A percentile compares a stretch with the other conserved stretches of the same genome.
phyloP scores from a whole-genome alignment of 92 coral and sea anemone genomes.

The Epizoanthus fatuus region DNA sequence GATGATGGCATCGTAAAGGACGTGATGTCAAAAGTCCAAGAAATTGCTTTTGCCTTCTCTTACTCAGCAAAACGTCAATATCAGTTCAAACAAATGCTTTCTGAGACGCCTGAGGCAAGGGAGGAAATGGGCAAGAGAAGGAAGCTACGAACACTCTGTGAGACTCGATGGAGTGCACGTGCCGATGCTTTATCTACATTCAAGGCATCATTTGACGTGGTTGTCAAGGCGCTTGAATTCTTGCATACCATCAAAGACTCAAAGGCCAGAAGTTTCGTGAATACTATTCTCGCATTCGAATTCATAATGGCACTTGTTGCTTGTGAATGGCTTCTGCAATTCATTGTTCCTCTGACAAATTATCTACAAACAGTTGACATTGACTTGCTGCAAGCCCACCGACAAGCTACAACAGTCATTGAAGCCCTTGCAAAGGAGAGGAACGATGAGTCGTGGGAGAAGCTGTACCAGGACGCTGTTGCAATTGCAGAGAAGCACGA shows the following conservation, averaged over 20 bases:
- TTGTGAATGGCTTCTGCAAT: conserved; percentile 37
- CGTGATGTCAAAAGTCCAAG: conserved; percentile 38
- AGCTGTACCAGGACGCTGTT: conserved; percentile 36
- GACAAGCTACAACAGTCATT: conserved; percentile 22
- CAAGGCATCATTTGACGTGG: conserved; percentile 37
- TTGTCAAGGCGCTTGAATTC: conserved; percentile 44
- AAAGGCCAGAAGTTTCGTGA: conserved; percentile 40
- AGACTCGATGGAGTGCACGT: conserved; percentile 35
- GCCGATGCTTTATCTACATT: conserved; percentile 38
- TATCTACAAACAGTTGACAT: conserved; percentile 43
- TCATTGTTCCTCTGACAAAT: conserved; percentile 36
- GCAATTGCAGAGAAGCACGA: conserved; percentile 37
- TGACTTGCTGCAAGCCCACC: conserved; percentile 28
- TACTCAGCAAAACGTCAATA: conserved; percentile 40
- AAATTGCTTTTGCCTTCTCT: conserved; percentile 42
- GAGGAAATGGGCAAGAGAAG: conserved; percentile 31
- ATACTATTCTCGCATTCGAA: conserved; percentile 28
- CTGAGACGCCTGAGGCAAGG: conserved; percentile 32
- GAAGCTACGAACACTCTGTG: conserved; percentile 36
- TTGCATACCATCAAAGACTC: conserved; percentile 30
- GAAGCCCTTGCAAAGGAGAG: conserved; percentile 37
- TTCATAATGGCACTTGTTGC: conserved; percentile 45
- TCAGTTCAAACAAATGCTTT: conserved; percentile 32
- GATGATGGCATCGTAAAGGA: conserved; percentile 23
- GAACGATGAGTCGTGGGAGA: conserved; percentile 25